These are phyloP conservation scores for Pedetes capensis DNA, from an alignment of 2,113 vertebrate species.

Conservation along the genomic window DNA sequence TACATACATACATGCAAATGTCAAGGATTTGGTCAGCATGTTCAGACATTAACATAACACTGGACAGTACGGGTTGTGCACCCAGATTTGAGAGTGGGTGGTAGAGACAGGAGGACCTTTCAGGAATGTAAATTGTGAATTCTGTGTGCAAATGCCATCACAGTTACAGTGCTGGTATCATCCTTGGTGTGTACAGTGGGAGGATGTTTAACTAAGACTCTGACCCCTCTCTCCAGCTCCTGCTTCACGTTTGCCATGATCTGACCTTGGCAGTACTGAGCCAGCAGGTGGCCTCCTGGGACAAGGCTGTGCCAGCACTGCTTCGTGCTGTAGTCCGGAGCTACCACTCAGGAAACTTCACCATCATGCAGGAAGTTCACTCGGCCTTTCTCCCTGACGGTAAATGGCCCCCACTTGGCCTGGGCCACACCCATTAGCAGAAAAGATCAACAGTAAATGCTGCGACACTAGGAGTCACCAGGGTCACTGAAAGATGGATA, in stretches of 20 bases:
- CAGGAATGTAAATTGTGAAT: neutral
- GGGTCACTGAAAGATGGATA: neutral
- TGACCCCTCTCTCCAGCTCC: constrained; percentile 82
- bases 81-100: neutral
- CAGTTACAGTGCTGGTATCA: neutral
- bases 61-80: neutral
- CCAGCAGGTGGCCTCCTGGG: constrained; percentile 79
- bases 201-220: neutral
- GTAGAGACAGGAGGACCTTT: neutral
- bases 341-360: constrained; percentile 84
- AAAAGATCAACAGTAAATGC: rapidly evolving
- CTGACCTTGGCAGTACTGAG: constrained; percentile 87
- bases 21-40: neutral
- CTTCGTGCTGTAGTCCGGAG: constrained; percentile 85
- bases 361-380: constrained; percentile 86
- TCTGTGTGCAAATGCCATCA: neutral
- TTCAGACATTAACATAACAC: neutral
- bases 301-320: constrained; percentile 80
- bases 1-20: no score
- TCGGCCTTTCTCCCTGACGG: constrained; percentile 88
- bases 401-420: constrained; percentile 60
- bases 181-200: neutral
- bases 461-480: neutral
- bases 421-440: neutral
- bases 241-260: constrained; percentile 90